A percentile compares a stretch with the other conserved stretches of the same genome.
phyloP scores from a whole-genome alignment of 1,140 invertebrate species.

The Tetragnatha versicolor region DNA sequence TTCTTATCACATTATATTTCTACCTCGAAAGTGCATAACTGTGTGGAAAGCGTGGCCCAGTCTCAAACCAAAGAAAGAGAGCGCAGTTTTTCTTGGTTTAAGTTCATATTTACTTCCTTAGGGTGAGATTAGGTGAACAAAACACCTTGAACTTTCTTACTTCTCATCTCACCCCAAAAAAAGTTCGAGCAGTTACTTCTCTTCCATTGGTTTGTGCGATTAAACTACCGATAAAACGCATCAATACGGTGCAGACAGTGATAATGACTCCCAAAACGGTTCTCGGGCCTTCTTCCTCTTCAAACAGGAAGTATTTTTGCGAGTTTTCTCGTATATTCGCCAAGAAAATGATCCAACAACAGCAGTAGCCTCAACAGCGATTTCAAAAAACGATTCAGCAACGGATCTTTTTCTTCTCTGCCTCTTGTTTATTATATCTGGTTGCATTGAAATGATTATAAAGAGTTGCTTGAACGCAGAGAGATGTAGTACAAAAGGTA shows the following conservation, averaged over 20 bases:
- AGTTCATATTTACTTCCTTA: no score
- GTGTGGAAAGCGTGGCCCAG: no score
- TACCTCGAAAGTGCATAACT: no score
- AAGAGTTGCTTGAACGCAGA: slow-evolving; percentile 10
- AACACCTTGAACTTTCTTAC: no score
- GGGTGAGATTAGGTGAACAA: no score
- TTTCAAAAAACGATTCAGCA: neutral
- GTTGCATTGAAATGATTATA: neutral
- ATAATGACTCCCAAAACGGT: slow-evolving; percentile 27
- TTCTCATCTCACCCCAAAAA: no score
- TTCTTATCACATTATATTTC: no score
- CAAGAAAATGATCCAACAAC: slow-evolving; percentile 18
- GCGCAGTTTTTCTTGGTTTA: no score
- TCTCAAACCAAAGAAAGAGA: no score
- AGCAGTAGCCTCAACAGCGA: neutral
- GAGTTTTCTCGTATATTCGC: neutral
- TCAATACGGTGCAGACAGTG: neutral
- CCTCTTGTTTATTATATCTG: neutral
- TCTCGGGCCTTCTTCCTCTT: slow-evolving; percentile 16
- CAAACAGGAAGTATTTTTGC: slow-evolving; percentile 38
- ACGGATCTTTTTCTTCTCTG: neutral
- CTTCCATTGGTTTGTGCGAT: no score
- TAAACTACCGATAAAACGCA: no score
- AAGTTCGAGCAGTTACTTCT: no score
- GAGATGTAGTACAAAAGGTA: slow-evolving; percentile 29